Base-by-base conservation (phyloP, 1,140 invertebrate genomes). In the Episyrphus balteatus region DNA sequence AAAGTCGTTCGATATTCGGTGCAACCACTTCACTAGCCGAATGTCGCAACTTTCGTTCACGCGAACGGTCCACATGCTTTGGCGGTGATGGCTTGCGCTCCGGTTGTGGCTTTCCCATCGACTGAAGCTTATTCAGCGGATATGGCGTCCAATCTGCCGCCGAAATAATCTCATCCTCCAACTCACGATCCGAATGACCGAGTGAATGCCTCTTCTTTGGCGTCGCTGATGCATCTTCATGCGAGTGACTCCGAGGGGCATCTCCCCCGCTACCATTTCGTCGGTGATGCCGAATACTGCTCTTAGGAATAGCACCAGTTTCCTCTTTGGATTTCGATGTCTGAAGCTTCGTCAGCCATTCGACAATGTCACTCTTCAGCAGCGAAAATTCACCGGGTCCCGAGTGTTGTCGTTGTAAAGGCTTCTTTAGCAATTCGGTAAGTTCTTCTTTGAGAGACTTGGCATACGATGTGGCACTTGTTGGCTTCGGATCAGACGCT, bases 301-400 rank as follows among this genome's bases (percentile, higher is more conserved):
- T 32, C 32, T 51, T 51, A 31, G 42, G 42, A 21, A 43, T 17
- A n/a, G 42, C 47, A 10, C 53, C 44, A 13, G 11, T 18, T 13
- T 46, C 44, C 8, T 42, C 17, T 33, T 33, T 30, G 26, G 50
- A 33, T 34, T 48, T 51, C n/a, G 51, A 56, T 8, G 51, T 53
- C 45, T 66, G 63, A 56, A 63, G 57, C 41, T 66, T 66, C 21
- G 65, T 62, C 10, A 68, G 54, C 66, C 66, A 68, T 44, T 68
- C 66, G 21, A 68, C 63, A 17, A 67, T 58, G 48, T 68, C 64
- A 2, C 61, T 62, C 39, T 67, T 65, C 5, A 68, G 57, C 36
- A 65, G 52, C 7, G 65, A 67, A 41, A 67, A 55, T 18, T 68
- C 64, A 19, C 61, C 61, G 30, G 60, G 57, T 1, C 64, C 64